Evolutionary conservation across 2,113 vertebrate genomes (phyloP).

Genomic region (Gobius niger): DNA sequence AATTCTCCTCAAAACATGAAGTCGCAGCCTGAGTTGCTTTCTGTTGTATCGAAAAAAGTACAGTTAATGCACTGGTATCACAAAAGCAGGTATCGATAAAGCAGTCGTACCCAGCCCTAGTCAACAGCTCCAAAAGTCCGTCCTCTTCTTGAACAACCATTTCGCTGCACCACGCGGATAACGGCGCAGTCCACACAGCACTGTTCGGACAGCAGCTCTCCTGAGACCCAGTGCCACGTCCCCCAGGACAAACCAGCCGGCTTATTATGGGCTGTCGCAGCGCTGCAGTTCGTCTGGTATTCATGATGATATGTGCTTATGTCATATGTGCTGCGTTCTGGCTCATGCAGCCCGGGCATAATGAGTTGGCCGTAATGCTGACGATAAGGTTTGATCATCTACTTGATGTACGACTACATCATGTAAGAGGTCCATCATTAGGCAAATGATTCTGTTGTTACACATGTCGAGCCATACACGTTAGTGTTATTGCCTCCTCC

Average conservation of each 20-base stretch:
- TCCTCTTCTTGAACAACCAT: too few species aligned
- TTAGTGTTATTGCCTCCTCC: not conserved
- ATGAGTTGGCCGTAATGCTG: not conserved
- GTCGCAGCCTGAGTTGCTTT: too few species aligned
- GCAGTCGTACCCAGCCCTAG: too few species aligned
- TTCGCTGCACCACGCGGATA: too few species aligned
- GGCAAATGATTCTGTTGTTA: not conserved
- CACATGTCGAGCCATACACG: not conserved
- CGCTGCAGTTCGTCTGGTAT: constrained; percentile 2
- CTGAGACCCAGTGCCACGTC: not conserved
- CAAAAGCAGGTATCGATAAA: too few species aligned
- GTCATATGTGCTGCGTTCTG: not conserved
- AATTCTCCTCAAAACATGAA: too few species aligned
- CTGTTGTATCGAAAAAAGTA: too few species aligned
- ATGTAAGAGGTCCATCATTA: not conserved
- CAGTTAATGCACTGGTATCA: too few species aligned
- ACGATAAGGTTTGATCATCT: not conserved
- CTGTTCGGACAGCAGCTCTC: constrained; percentile 12
- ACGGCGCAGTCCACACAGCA: too few species aligned
- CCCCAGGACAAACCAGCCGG: constrained; percentile 20
- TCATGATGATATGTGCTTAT: not conserved
- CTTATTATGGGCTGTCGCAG: constrained; percentile 14
- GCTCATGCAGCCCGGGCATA: not conserved
- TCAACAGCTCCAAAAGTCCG: too few species aligned
- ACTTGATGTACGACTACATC: not conserved